Base-by-base conservation (phyloP, 1,140 invertebrate species). In the Condylostylus longicornis region DNA sequence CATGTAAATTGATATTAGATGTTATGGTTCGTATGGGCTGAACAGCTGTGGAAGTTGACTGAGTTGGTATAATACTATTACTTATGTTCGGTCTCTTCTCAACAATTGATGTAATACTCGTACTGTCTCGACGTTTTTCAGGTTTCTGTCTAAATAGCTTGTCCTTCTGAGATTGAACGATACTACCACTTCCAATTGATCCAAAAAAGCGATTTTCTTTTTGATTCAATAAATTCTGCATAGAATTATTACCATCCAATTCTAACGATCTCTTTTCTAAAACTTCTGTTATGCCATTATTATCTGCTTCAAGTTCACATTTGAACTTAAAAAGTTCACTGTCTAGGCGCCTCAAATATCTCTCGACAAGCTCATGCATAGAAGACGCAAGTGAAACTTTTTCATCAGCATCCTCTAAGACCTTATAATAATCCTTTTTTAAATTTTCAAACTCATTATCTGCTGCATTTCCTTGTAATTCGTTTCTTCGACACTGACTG, bases 281-380 rank as follows among this genome's bases (percentile, higher is more conserved):
- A 21, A 93, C 70, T 67, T 96, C 91, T 9, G 94, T 98, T 30
- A 98, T 96, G 13, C 94, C 94, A 47, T 91, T 86, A 68, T 97
- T 90, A 62, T 97, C 93, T 18, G 91, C 91, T 66, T 98, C 94
- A 28, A 98, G 56, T 66, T 98, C 94, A 72, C 94, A 89, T 68
- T 97, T 97, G 62, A 98, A 98, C 62, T 98, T 97, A 47, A 88
- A 79, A 21, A 96, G 60, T 59, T 98, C 94, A 54, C 86, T 86
- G 57, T 97, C 93, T 31, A 98, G 65, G 62, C 87, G 73, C 41
- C 90, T 68, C 47, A 93, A 68, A 66, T 96, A 96, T 54, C 88
- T 75, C 52, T 94, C 84, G 34, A 97, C 87, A 45, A 96, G 68
- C 48, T 96, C 90, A 60, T 89, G 83, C 69, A 95, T 88, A 64